A percentile compares a stretch with the other conserved stretches of the same genome.
Evolutionary conservation across 2,797 vertebrate genomes (phyloP).

Genomic region (Smutsia temminckii): DNA sequence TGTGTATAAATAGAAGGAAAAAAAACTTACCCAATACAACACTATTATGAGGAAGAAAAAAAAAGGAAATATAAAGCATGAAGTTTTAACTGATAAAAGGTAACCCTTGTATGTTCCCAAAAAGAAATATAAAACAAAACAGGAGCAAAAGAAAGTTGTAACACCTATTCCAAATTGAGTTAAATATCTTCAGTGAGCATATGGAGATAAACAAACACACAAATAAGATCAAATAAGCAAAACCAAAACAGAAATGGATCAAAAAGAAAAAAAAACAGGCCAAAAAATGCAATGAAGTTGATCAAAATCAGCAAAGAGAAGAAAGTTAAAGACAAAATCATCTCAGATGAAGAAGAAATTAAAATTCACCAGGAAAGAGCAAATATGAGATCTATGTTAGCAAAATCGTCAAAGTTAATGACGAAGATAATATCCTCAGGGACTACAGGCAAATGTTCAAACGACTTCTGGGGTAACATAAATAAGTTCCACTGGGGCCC

Average conservation of each 20-base stretch:
- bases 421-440: neutral
- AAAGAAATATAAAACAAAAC: neutral
- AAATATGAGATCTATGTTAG: neutral
- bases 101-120: accelerated
- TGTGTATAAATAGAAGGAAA: neutral
- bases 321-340: neutral
- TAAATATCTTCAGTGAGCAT: neutral
- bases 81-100: neutral
- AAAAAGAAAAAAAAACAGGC: neutral
- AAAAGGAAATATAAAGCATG: neutral
- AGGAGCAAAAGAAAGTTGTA: neutral
- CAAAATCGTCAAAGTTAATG: neutral
- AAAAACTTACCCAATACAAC: neutral
- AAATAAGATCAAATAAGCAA: neutral
- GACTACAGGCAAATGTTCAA: neutral
- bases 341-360: neutral
- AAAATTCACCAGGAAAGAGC: neutral
- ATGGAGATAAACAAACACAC: neutral
- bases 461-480: neutral
- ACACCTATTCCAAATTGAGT: neutral
- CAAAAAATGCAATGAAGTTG: neutral
- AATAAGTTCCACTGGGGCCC: accelerated
- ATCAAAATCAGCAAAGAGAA: neutral
- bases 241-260: neutral
- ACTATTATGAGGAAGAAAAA: neutral